Conservation (phyloP, 2,888 invertebrate genomes). For the Pristionchus arcanus region DNA sequence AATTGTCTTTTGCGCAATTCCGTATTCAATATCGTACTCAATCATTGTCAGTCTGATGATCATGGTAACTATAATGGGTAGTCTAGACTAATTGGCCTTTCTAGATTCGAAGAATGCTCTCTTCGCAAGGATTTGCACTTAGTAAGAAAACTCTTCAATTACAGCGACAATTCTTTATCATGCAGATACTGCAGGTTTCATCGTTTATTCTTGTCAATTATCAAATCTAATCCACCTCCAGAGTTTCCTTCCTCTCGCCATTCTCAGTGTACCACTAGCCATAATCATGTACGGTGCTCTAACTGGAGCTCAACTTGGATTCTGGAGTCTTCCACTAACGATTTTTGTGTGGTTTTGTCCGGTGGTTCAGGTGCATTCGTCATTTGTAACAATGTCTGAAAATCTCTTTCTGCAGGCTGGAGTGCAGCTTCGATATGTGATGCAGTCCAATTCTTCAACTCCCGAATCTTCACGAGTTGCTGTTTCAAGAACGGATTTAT, state of each 20-base stretch:
- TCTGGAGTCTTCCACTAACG: constrained; percentile 20
- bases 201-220: neutral
- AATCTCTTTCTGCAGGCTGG: neutral
- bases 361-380: neutral
- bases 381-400: neutral
- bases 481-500: neutral
- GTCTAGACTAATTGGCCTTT: neutral
- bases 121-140: neutral
- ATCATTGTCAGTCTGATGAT: constrained; percentile 11
- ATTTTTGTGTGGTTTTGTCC: neutral
- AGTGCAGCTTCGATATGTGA: constrained; percentile 14
- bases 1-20: neutral
- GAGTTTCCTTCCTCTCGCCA: constrained; percentile 9
- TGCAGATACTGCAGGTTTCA: constrained; percentile 18
- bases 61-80: neutral
- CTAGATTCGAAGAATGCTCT: neutral
- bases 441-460: neutral
- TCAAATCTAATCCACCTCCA: neutral
- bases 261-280: constrained; percentile 3
- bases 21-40: neutral
- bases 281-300: constrained; percentile 16
- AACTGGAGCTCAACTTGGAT: neutral
- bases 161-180: neutral
- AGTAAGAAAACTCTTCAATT: neutral
- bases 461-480: neutral